Base-by-base conservation (phyloP, 2,888 invertebrate species). In the Aphodius sticticus region DNA sequence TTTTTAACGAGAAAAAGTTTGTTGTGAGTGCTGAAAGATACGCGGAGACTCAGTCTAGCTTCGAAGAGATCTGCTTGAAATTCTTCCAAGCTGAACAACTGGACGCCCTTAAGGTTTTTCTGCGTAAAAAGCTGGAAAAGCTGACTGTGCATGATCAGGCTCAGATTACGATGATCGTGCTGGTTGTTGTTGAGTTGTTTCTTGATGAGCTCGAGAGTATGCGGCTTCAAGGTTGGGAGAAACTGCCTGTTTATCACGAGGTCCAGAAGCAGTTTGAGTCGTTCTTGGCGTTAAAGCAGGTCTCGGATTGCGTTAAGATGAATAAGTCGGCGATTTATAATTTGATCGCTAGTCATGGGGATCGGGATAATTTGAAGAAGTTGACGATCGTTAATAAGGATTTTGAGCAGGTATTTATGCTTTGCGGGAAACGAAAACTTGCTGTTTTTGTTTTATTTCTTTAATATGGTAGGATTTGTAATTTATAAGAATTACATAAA, bases 111-210 rank as follows among this genome's bases (percentile, higher is more conserved):
- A 96, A 97, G 89, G 93, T 94, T 12, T 98, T 97, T 87, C 90
- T 99, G n/a, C 92, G 93, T 78, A 95, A 93, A 88, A 96, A 98
- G 88, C 89, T 99, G 77, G 94, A 94, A 26, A 92, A 93, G 37
- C 88, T 97, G 14, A 92, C 92, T 53, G 89, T 92, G 1, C 93
- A 93, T 84, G 97, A 98, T 83, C 95, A 95, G 86, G 96, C 97
- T 0, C 95, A 97, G 86, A 94, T 96, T 76, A 97, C 98, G 0
- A 96, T 98, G 93, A 92, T 99, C 69, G 96, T 98, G 0, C 93
- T 98, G 78, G 99, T 99, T 99, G 92, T 99, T 84, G 93, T 97
- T 0, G 99, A 99, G 89, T 90, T 99, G 38, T 98, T 95, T 88
- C 91, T 99, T 82, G 96, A 95, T 78, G 95, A 97, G 88, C 91